phyloP scores from a whole-genome alignment of 2,888 invertebrate species.

The Encarsia formosa region DNA sequence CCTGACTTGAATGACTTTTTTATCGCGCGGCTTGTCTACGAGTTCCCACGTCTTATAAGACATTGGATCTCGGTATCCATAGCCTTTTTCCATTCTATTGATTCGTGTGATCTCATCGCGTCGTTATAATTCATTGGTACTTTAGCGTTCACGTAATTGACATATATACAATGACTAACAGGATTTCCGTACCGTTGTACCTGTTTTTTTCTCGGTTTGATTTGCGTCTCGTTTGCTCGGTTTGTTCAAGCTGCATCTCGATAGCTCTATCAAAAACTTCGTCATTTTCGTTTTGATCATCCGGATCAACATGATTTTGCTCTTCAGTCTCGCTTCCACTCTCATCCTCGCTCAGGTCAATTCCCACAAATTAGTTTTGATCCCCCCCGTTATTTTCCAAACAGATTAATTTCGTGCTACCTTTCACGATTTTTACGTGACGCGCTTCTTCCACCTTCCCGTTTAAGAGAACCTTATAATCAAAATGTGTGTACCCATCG shows the following conservation, averaged over 20 bases:
- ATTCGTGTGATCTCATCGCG: slow-evolving; percentile 19
- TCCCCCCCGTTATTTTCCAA: slow-evolving; percentile 3
- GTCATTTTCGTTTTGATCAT: neutral
- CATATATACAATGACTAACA: slow-evolving; percentile 12
- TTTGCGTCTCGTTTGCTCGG: too few species aligned
- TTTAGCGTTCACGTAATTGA: slow-evolving; percentile 18
- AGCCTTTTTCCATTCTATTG: slow-evolving; percentile 24
- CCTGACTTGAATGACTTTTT: slow-evolving; percentile 14
- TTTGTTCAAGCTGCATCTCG: neutral
- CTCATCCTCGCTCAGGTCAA: neutral
- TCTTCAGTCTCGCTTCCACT: neutral
- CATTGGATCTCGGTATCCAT: slow-evolving; percentile 27
- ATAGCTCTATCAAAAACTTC: neutral
- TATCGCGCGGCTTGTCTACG: slow-evolving; percentile 5
- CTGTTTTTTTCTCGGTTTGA: slow-evolving; percentile 13
- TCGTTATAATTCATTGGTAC: slow-evolving; percentile 25
- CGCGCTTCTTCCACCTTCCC: slow-evolving; percentile 7
- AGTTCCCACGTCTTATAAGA: slow-evolving; percentile 23
- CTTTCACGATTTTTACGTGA: slow-evolving; percentile 12
- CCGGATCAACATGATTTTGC: neutral
- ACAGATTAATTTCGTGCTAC: neutral
- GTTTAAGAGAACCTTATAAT: slow-evolving; percentile 10
- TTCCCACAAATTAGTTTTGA: neutral
- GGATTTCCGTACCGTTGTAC: slow-evolving; percentile 16
- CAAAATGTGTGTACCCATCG: slow-evolving; percentile 6